Base-by-base conservation (phyloP, 2,113 vertebrate species). In the Colinus virginianus region DNA sequence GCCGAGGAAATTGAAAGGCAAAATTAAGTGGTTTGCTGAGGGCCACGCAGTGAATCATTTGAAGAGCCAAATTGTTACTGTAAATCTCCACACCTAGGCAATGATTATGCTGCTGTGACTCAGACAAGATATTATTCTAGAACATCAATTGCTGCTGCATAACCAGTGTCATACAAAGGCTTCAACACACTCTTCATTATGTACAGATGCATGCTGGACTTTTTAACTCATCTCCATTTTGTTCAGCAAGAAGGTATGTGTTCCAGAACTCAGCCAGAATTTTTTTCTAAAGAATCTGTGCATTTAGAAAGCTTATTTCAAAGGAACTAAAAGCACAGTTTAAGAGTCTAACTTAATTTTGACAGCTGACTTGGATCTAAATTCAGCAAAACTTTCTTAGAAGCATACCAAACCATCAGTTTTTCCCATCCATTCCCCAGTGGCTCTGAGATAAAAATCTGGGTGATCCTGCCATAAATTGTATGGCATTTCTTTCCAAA, bases 41-140 rank as follows among this genome's bases (percentile, higher is more conserved):
- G 89, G 89, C 78, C 86, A 90, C 63, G 20, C 84, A 83, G 82
- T 90, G 89, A 95, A 96, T 96, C 93, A 96, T 61, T 78, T 90
- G 87, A 91, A 94, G 84, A 90, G 42, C 76, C 91, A 90, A 89
- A 84, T 84, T 92, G 87, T 78, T 92, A 40, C 78, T 90, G 94
- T 92, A 96, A 96, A 95, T 96, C 92, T 96, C 87, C 68, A 63
- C 89, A 96, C 93, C 96, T 92, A 82, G 84, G 79, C 91, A 93
- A 83, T 92, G 89, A 92, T 96, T 91, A 83, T 59, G 51, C 69
- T 78, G 81, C 71, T 89, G 0, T 87, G 84, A 94, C 84, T 95
- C 93, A 95, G 68, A 56, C 63, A 83, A 92, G 84, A 68, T 51
- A 88, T 90, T 96, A 87, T 94, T 92, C 91, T 70, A 85, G 84